These are phyloP conservation scores for Zaprionus nigranus DNA, from an alignment of 1,140 invertebrate genomes.

Conservation along the genomic window DNA sequence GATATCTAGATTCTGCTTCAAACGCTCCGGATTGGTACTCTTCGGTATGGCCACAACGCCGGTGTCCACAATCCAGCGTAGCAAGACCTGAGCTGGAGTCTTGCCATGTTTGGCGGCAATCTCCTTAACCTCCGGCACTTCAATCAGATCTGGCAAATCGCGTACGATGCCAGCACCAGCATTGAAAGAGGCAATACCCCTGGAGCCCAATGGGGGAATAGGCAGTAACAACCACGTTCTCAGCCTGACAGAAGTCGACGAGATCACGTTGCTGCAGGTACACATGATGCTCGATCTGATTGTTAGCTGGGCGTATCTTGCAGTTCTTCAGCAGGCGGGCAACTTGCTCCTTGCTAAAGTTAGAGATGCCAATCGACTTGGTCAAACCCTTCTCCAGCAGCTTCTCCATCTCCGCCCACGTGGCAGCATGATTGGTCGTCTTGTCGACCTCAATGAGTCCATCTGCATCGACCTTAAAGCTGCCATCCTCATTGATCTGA, in stretches of 20 bases:
- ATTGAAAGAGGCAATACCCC: slow-evolving; percentile 86
- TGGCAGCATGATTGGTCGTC: slow-evolving; percentile 88
- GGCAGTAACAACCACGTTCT: slow-evolving; percentile 91
- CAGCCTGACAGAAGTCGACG: slow-evolving; percentile 89
- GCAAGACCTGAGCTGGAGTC: slow-evolving; percentile 91
- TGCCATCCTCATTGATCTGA: slow-evolving; percentile 82
- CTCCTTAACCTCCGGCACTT: slow-evolving; percentile 88
- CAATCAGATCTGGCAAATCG: slow-evolving; percentile 88
- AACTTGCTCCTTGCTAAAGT: slow-evolving; percentile 91
- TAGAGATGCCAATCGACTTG: slow-evolving; percentile 91
- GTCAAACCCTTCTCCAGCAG: slow-evolving; percentile 88
- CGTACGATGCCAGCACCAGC: slow-evolving; percentile 82
- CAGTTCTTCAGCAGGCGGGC: slow-evolving; percentile 87
- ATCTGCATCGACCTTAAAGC: slow-evolving; percentile 85
- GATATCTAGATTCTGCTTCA: slow-evolving; percentile 88
- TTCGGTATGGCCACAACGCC: slow-evolving; percentile 93
- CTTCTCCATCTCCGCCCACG: slow-evolving; percentile 93
- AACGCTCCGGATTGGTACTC: slow-evolving; percentile 89
- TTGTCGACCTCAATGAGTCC: slow-evolving; percentile 88
- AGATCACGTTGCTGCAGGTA: slow-evolving; percentile 93
- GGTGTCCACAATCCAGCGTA: slow-evolving; percentile 90
- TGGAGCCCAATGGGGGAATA: slow-evolving; percentile 94
- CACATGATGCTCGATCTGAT: slow-evolving; percentile 93
- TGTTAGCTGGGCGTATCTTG: slow-evolving; percentile 88
- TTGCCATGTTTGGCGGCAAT: slow-evolving; percentile 89